Evolutionary conservation across 2,888 invertebrate genomes (phyloP).

Genomic region (Rugalucina vietnamica): DNA sequence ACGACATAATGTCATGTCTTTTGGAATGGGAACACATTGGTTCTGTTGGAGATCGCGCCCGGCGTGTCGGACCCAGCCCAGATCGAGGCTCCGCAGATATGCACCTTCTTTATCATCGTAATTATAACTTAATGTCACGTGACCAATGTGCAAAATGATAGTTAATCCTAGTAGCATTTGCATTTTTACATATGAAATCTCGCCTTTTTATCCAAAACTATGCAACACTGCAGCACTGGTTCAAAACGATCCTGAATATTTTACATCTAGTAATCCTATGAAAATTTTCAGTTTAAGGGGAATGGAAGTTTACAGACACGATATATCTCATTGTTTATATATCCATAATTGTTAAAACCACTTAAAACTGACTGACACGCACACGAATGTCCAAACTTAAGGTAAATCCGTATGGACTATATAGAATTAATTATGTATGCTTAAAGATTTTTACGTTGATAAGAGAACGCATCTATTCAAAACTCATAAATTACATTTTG

Average conservation of each 20-base stretch:
- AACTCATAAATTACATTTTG: conserved; percentile 3
- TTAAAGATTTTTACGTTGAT: background rate
- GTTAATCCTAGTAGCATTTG: too few species aligned
- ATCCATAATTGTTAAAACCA: background rate
- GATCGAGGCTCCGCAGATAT: conserved; percentile 50
- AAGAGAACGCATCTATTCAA: background rate
- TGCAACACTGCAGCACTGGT: too few species aligned
- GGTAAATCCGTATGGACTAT: background rate
- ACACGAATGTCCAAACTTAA: background rate
- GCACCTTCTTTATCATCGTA: conserved; percentile 43
- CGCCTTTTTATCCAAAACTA: too few species aligned
- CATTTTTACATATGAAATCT: too few species aligned
- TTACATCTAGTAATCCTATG: too few species aligned
- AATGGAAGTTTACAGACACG: too few species aligned
- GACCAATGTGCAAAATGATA: too few species aligned
- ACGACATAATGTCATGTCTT: conserved; percentile 87
- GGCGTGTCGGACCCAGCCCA: conserved; percentile 10
- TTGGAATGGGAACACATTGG: conserved; percentile 87
- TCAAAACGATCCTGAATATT: too few species aligned
- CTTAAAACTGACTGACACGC: background rate
- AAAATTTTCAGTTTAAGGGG: too few species aligned
- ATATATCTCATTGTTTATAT: background rate
- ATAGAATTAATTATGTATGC: conserved; percentile 2
- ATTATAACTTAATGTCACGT: conserved; percentile 18
- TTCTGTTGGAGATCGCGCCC: conserved; percentile 73